Base-by-base conservation (phyloP, 2,888 invertebrate species). In the Phania funesta region DNA sequence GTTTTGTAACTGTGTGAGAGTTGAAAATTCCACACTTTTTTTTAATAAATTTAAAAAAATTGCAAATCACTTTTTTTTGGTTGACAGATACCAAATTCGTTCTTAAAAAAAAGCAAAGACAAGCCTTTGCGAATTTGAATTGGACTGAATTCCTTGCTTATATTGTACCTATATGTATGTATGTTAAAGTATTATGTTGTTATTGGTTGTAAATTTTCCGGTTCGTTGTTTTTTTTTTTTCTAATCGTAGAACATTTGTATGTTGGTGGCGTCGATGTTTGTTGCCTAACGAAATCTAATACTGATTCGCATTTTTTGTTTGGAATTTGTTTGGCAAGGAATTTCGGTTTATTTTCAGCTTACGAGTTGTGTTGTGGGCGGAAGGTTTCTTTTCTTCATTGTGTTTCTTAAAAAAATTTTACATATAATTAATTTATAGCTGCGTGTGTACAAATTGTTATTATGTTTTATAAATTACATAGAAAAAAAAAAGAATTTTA, bases 201-300 rank as follows among this genome's bases (percentile, higher is more conserved):
- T 79, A 71, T 58, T 64, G 71, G 41, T 73, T 79, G 78, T 79
- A 79, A 65, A 79, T 79, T 73, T 71, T 73, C 50, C 58, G 62
- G 58, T 65, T 65, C 50, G 71, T 78, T 32, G 77, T 58, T 56
- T 71, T 78, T 54, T 48, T 18, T 35, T 24, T 24, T 18, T 62
- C 26, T 70, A 38, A 44, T 20, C 16, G 13, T 32, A 44, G 20
- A 73, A 65, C 65, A 60, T 48, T 58, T 24, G 26, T 48, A 73
- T 71, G 71, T 71, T 78, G 78, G 56, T 60, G 65, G 26, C 46
- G 38, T 24, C 65, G 71, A 65, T 71, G 65, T 50, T 44, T 48
- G 50, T 71, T 71, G 71, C 71, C 58, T 73, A 60, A 65, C 64
- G 35, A 56, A 65, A 65, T 65, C 18, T 46, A 13, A 26, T 29